Percentiles rank a stretch among this genome's conserved stretches.
These are phyloP conservation scores for Siphamia tubifer DNA, from an alignment of 2,113 vertebrate species.

Conservation along the genomic window DNA sequence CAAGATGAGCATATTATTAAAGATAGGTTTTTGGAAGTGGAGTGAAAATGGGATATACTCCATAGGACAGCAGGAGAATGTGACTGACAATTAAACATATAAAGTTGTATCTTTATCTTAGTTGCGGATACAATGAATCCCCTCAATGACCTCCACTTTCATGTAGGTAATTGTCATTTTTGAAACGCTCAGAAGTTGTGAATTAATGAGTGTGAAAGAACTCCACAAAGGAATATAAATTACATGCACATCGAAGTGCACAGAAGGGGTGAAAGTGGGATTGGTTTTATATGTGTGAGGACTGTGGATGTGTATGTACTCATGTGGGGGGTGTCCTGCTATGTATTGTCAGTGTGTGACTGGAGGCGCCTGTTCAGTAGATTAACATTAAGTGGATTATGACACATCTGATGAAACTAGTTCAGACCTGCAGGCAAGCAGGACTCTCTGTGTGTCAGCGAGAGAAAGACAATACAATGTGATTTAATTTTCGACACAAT, in stretches of 20 bases:
- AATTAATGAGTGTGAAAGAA: conserved; percentile 7
- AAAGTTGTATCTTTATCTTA: not conserved
- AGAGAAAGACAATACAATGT: not conserved
- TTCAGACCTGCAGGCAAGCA: not conserved
- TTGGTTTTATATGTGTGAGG: not conserved
- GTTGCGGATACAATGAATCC: not conserved
- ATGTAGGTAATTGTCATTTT: not conserved
- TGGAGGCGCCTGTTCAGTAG: conserved; percentile 6
- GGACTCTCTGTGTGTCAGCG: not conserved
- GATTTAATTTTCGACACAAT: not conserved
- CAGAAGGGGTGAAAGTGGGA: not conserved
- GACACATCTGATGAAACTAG: conserved; percentile 2
- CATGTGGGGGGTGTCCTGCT: not conserved
- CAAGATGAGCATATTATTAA: no score
- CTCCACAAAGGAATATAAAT: conserved; percentile 6
- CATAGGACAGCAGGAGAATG: not conserved
- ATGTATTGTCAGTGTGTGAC: conserved; percentile 10
- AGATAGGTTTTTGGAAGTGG: no score
- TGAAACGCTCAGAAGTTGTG: not conserved
- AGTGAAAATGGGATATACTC: no score
- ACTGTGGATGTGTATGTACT: no score
- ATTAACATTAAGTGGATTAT: conserved; percentile 11
- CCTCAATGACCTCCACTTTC: not conserved
- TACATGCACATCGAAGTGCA: not conserved
- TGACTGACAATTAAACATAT: not conserved